Evolutionary conservation across 2,888 invertebrate genomes (phyloP).

Genomic region (Meliscaeva auricollis): DNA sequence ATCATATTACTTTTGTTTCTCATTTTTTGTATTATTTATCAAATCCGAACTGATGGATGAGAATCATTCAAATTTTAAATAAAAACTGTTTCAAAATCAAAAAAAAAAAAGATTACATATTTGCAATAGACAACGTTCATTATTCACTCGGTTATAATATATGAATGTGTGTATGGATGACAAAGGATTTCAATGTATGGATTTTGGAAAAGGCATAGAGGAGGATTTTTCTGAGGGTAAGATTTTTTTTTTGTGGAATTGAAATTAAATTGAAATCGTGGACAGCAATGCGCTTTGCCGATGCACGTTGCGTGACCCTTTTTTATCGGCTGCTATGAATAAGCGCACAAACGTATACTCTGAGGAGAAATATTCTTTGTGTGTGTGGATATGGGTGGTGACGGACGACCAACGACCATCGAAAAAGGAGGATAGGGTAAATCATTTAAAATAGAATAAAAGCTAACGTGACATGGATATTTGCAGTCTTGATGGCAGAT

Average conservation of each 20-base stretch:
- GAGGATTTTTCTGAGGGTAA: no score
- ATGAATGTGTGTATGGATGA: background rate
- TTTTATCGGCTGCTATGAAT: background rate
- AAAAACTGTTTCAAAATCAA: slow-evolving; percentile 36
- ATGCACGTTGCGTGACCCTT: slow-evolving; percentile 32
- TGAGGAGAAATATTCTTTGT: background rate
- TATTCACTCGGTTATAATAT: slow-evolving; percentile 15
- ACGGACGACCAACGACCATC: background rate
- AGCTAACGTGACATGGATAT: slow-evolving; percentile 68
- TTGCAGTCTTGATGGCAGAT: slow-evolving; percentile 29
- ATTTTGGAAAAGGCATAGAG: no score
- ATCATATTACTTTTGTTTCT: no score
- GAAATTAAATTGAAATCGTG: slow-evolving; percentile 61
- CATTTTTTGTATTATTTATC: background rate
- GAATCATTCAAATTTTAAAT: slow-evolving; percentile 57
- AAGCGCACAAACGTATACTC: background rate
- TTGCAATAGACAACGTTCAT: slow-evolving; percentile 51
- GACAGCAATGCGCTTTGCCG: slow-evolving; percentile 40
- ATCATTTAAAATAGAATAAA: slow-evolving; percentile 70
- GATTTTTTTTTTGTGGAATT: slow-evolving; percentile 23
- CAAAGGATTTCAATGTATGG: no score
- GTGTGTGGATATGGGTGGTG: background rate
- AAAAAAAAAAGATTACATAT: slow-evolving; percentile 42
- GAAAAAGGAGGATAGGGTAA: slow-evolving; percentile 5
- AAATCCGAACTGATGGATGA: slow-evolving; percentile 50